Percentiles rank a stretch among this genome's conserved stretches.
These are phyloP conservation scores for Phthorimaea operculella DNA, from an alignment of 1,140 invertebrate species.

Conservation along the genomic window DNA sequence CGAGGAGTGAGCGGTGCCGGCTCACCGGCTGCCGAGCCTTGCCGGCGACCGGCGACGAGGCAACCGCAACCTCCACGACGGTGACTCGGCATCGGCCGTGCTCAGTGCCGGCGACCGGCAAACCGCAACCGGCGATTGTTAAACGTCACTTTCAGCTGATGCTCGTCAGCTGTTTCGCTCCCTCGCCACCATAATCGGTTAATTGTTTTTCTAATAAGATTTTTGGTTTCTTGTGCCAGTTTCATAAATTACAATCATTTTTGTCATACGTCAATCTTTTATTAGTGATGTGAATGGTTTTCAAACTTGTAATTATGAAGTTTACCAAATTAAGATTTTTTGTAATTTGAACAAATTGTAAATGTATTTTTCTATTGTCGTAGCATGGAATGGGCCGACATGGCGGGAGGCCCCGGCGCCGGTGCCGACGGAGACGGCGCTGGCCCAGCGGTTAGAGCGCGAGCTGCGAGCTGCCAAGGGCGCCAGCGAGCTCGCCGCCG, in stretches of 20 bases:
- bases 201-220: too few species aligned
- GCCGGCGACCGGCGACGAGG: not conserved
- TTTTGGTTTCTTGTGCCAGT: too few species aligned
- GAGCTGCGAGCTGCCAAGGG: conserved; percentile 80
- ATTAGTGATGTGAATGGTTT: too few species aligned
- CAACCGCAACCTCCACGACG: not conserved
- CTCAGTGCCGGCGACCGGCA: not conserved
- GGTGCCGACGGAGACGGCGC: conserved; percentile 54
- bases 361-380: conserved; percentile 35
- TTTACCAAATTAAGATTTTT: too few species aligned
- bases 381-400: conserved; percentile 58
- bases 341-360: too few species aligned
- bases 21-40: conserved; percentile 73
- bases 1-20: conserved; percentile 61
- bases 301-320: too few species aligned
- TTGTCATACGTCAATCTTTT: too few species aligned
- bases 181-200: conserved; percentile 18
- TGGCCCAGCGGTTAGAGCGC: conserved; percentile 78
- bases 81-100: too few species aligned
- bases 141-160: conserved; percentile 74
- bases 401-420: conserved; percentile 57
- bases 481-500: conserved; percentile 78
- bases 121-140: not conserved
- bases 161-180: conserved; percentile 74
- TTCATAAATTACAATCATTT: too few species aligned